phyloP scores from a whole-genome alignment of 23 tunicate species.

The Ascidia mentula region DNA sequence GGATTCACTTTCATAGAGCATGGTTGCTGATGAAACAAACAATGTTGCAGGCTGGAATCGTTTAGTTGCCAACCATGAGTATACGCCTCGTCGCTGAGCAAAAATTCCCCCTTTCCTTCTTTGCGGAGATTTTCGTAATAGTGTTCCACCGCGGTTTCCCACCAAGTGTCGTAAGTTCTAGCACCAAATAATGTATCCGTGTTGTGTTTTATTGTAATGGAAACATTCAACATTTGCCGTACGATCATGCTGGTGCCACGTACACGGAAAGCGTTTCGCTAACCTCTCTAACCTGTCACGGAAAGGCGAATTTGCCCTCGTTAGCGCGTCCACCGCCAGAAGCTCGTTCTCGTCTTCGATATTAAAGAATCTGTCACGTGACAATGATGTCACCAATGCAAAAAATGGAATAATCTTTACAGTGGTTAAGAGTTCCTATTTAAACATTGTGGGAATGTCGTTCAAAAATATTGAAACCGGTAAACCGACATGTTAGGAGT shows the following conservation, averaged over 20 bases:
- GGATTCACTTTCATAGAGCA: conserved; percentile 17
- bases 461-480: no score
- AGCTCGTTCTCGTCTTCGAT: neutral
- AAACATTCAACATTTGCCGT: neutral
- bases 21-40: conserved; percentile 31
- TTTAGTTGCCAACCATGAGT: conserved; percentile 47
- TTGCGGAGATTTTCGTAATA: conserved; percentile 16
- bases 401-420: no score
- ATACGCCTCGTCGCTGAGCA: conserved; percentile 29
- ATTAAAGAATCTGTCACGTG: conserved; percentile 7
- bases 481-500: no score
- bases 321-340: conserved; percentile 3
- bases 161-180: conserved; percentile 22
- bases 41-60: conserved; percentile 26
- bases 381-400: no score
- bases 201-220: neutral
- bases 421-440: no score
- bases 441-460: no score
- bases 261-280: neutral
- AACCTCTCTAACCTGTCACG: conserved; percentile 9
- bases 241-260: neutral
- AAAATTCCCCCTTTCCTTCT: conserved; percentile 16
- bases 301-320: conserved; percentile 15
- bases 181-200: neutral
- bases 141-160: conserved; percentile 17